Evolutionary conservation across 2,888 invertebrate genomes (phyloP), one percentile per base, ranked within the genome.

Genomic region (Microplitis manilae): DNA sequence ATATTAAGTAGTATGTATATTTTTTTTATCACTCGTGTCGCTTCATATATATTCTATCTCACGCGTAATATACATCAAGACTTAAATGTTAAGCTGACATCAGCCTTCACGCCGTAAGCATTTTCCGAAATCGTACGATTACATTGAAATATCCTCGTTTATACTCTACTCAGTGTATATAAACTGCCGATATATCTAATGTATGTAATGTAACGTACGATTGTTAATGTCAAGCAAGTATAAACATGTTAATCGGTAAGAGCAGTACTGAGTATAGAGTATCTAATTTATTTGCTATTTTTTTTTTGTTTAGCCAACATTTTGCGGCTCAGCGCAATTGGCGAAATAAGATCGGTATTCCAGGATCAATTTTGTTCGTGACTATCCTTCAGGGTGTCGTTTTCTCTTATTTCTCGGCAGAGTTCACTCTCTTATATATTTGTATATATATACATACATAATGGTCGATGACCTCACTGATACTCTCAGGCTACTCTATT

Each of bases 381-480:
- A 73, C 73, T 67, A 13, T 68, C 65, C 65, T 73, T 59, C 20
- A 50, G 50, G 50, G 50, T 50, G 50, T 50, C 50, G 50, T 50
- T 50, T 50, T 50, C 50, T 50, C 30, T 73, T 20, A 60, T 39
- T 68, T 74, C 74, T 60, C 68, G 15, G 59, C 60, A 38, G 61
- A 69, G 65, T 68, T 68, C 50, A 30, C 50, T 17, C 38, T 65
- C 9, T 50, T 69, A 30, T 20, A 50, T 70, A n/a, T 40, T 70
- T 13, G 30, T 68, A 68, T 38, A 75, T 20, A 50, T 70, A n/a
- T 40, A 64, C 9, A n/a, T 68, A 68, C 17, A 75, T 41, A 30
- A 59, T 67, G 61, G 75, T 75, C 75, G 75, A 75, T 75, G 75
- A 75, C 75, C 75, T 41, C 70, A 62, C 40, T 64, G 75, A 75